phyloP scores from a whole-genome alignment of 2,113 vertebrate species.

The Coracopsis vasa region DNA sequence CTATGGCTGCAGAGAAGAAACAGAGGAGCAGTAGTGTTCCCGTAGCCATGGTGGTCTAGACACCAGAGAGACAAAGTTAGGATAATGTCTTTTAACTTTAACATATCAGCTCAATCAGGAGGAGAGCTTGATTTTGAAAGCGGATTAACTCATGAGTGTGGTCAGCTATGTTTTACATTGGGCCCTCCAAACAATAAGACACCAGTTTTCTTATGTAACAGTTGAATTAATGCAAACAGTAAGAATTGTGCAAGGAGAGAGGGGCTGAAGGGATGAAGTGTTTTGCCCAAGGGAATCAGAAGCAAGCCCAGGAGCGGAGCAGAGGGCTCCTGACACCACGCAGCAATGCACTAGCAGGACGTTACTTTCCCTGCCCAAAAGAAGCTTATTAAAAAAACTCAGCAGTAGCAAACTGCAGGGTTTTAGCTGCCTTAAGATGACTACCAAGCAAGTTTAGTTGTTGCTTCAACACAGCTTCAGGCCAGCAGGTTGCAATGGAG shows the following conservation, averaged over 20 bases:
- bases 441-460: not conserved
- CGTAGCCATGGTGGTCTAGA: not conserved
- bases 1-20: not conserved
- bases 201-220: not conserved
- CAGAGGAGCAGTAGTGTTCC: accelerated
- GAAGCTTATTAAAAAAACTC: not conserved
- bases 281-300: not conserved
- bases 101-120: not conserved
- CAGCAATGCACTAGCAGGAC: not conserved
- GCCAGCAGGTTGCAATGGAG: not conserved
- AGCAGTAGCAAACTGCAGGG: not conserved
- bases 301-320: not conserved
- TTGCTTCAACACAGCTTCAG: not conserved
- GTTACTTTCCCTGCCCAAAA: not conserved
- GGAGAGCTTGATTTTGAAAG: not conserved
- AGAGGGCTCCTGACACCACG: not conserved
- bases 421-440: not conserved
- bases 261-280: not conserved
- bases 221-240: not conserved
- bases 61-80: not conserved
- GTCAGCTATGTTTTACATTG: not conserved
- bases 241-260: not conserved
- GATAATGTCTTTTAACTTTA: not conserved
- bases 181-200: not conserved
- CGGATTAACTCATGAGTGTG: not conserved